These are phyloP conservation scores for Gadopsis bispinosus DNA, from an alignment of 2,797 vertebrate species.

Conservation along the genomic window DNA sequence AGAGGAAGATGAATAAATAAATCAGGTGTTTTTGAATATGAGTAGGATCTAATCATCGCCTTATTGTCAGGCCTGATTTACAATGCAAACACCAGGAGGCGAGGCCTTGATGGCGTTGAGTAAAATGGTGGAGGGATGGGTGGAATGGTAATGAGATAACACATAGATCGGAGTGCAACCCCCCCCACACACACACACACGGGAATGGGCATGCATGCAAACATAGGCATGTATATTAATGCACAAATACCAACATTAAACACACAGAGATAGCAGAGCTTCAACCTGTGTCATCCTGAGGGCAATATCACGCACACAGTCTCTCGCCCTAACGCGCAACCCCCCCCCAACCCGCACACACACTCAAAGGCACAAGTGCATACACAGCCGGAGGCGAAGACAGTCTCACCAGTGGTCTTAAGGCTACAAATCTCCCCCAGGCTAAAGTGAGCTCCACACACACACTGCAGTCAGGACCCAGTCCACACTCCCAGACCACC, in stretches of 20 bases:
- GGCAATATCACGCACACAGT: constrained; percentile 50
- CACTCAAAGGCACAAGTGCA: constrained; percentile 60
- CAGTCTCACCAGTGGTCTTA: constrained; percentile 71
- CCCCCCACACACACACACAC: constrained; percentile 17
- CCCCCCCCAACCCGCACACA: constrained; percentile 38
- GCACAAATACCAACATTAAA: constrained; percentile 62
- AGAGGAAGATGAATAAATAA: constrained; percentile 83
- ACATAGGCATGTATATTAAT: constrained; percentile 63
- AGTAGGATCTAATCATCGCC: constrained; percentile 82
- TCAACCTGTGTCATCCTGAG: constrained; percentile 66
- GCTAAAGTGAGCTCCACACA: constrained; percentile 65
- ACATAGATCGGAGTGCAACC: constrained; percentile 64
- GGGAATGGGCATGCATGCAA: constrained; percentile 66
- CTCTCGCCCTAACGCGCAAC: constrained; percentile 14
- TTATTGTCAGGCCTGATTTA: constrained; percentile 83
- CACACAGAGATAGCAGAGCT: constrained; percentile 57
- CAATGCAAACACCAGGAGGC: constrained; percentile 77
- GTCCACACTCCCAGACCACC: constrained; percentile 81
- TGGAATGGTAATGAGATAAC: constrained; percentile 77
- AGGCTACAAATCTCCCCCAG: constrained; percentile 75
- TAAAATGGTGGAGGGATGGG: constrained; percentile 71
- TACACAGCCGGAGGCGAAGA: constrained; percentile 76
- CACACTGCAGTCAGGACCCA: constrained; percentile 63
- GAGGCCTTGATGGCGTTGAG: constrained; percentile 73
- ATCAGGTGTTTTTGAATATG: constrained; percentile 83